Evolutionary conservation across 2,888 invertebrate genomes (phyloP), one percentile per base, ranked within the genome.

Genomic region (Phortica okadai): DNA sequence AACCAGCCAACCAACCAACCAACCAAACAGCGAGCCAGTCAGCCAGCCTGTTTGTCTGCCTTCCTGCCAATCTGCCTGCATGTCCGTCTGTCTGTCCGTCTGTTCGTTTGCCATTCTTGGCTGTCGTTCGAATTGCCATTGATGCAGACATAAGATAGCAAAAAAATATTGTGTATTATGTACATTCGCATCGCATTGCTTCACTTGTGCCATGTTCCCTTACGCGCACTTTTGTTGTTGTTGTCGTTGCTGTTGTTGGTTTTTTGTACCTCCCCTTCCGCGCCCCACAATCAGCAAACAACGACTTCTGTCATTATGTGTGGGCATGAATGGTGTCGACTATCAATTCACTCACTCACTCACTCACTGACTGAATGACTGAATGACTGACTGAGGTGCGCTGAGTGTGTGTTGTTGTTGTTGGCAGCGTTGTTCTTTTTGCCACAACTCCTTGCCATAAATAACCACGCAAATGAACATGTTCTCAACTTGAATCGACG

Each of bases 71-170:
- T 25, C 7, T n/a, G 1, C 11, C 11, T 62, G 1, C 11, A 1
- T 62, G 25, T 25, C 62, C 1, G 25, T 62, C 25, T 62, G 1
- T 62, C 50, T 21, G 21, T 62, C 25, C 6, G 4, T 62, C 41
- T 64, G 11, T 64, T 2, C 64, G 21, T 16, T 44, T 42, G 67
- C n/a, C 67, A 67, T 25, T 70, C 50, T 21, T 70, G 6, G 54
- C 21, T 16, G 50, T 70, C 50, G 21, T 21, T 70, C 50, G 70
- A 50, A 70, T 70, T 70, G 70, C 54, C 70, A 70, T 70, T 83
- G 88, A 87, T 85, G 88, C 85, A 87, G 86, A 85, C 88, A 84
- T 80, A 84, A 85, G 85, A 85, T 85, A 85, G 84, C 86, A 87
- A 82, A 87, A 85, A 86, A 59, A 14, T 86, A 84, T 85, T 70